A percentile compares a stretch with the other conserved stretches of the same genome.
These are phyloP conservation scores for Marasmarcha lunaedactyla DNA, from an alignment of 2,888 invertebrate species.

Conservation along the genomic window DNA sequence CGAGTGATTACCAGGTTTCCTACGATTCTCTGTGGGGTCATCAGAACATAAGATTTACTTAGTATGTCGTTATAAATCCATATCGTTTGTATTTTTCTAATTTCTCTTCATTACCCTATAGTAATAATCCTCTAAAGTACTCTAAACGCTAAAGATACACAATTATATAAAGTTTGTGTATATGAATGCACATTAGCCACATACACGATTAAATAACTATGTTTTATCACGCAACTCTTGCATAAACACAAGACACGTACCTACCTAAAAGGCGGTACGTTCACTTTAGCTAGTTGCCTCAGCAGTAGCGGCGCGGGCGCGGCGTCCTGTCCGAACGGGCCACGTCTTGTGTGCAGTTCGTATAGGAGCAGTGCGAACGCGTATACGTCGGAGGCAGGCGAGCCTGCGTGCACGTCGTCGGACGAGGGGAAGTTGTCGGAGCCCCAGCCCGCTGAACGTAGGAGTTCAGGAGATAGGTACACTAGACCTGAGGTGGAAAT, in stretches of 20 bases:
- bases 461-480: slow-evolving; percentile 85
- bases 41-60: no score
- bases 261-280: slow-evolving; percentile 72
- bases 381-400: slow-evolving; percentile 85
- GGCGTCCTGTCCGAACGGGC: slow-evolving; percentile 84
- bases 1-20: no score
- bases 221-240: no score
- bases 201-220: no score
- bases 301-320: slow-evolving; percentile 75
- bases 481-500: slow-evolving; percentile 71
- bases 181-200: no score
- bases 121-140: no score
- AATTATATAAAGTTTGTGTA: no score
- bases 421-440: slow-evolving; percentile 29
- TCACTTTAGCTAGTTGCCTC: slow-evolving; percentile 67
- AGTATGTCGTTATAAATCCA: no score
- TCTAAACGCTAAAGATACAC: no score
- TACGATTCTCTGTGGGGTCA: no score
- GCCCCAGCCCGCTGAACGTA: slow-evolving; percentile 65
- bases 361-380: slow-evolving; percentile 90
- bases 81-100: no score
- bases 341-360: slow-evolving; percentile 87
- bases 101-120: no score
- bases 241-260: slow-evolving; percentile 46
- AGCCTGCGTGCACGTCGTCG: slow-evolving; percentile 57